Evolutionary conservation across 2,888 invertebrate species (phyloP), one percentile per base, ranked within the genome.

Genomic region (Drosophila robusta): DNA sequence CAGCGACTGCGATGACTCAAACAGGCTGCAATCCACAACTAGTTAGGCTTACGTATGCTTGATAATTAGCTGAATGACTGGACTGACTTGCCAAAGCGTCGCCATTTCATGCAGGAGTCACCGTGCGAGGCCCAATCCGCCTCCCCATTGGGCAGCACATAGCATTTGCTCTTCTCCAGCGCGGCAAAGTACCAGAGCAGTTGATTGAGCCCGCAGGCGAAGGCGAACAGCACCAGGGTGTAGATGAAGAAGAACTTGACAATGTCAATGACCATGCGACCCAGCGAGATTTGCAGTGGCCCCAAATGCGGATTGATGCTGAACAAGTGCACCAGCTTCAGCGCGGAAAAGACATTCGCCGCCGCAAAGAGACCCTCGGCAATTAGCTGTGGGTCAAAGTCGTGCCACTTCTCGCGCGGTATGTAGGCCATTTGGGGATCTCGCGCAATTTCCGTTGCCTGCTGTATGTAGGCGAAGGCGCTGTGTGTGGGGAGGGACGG

Each of bases 281-380:
- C 98, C 42, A 98, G 93, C 0, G 98, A 98, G 83, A 98, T 97
- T 93, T 98, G 98, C 79, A 98, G 93, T 3, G 98, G 98, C 3
- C 98, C 98, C 84, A 98, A 92, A 91, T 98, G 97, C 3, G 98
- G 98, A 93, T 98, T 98, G 87, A 98, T 97, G 56, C 97, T 98
- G 93, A 98, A 98, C 86, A 98, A 93, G 91, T 98, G 97, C 18
- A 98, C 96, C 90, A 98, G 92, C 92, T 98, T 98, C 66, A 98
- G 93, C 4, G 98, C 97, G 91, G 97, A 97, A 91, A 97, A 98
- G 69, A 99, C 95, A 93, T 98, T 99, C 54, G 98, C 98, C 1
- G 97, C 98, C 9, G 98, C 98, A 92, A 98, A 98, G 52, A 98
- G 93, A 34, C 97, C 98, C 90, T 98, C 98, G 6, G 97, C 96